These are phyloP conservation scores for Todus mexicanus DNA, from an alignment of 2,797 vertebrate species.

Conservation along the genomic window DNA sequence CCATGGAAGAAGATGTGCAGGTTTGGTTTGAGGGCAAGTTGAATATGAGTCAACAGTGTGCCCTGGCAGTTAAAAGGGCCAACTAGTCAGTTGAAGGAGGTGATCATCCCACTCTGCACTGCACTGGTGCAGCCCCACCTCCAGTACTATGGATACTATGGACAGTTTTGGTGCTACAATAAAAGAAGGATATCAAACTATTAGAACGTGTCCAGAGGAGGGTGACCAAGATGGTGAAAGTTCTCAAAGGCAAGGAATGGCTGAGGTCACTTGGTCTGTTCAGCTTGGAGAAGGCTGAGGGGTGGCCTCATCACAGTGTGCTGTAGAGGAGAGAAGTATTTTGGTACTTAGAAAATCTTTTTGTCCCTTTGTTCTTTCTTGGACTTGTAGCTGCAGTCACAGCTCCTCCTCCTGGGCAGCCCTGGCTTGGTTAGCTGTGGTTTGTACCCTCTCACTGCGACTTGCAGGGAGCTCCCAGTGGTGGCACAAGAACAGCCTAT, in stretches of 20 bases:
- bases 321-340: not conserved
- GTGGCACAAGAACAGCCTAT: not conserved
- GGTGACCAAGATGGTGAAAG: not conserved
- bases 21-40: rapidly evolving
- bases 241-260: not conserved
- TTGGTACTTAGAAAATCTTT: not conserved
- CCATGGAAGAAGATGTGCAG: rapidly evolving
- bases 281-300: not conserved
- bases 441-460: not conserved
- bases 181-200: not conserved
- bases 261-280: not conserved
- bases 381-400: not conserved
- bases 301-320: rapidly evolving
- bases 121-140: rapidly evolving
- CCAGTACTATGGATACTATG: rapidly evolving
- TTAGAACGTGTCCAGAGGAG: not conserved
- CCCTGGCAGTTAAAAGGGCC: not conserved
- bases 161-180: rapidly evolving
- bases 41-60: rapidly evolving
- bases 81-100: rapidly evolving
- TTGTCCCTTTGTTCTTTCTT: not conserved
- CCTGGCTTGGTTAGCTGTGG: rapidly evolving
- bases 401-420: not conserved
- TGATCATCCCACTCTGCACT: not conserved
- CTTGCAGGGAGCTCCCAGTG: not conserved